Percentiles rank a stretch among this genome's conserved stretches.
These are phyloP conservation scores for Anniella stebbinsi DNA, from an alignment of 2,797 vertebrate genomes.

Conservation along the genomic window DNA sequence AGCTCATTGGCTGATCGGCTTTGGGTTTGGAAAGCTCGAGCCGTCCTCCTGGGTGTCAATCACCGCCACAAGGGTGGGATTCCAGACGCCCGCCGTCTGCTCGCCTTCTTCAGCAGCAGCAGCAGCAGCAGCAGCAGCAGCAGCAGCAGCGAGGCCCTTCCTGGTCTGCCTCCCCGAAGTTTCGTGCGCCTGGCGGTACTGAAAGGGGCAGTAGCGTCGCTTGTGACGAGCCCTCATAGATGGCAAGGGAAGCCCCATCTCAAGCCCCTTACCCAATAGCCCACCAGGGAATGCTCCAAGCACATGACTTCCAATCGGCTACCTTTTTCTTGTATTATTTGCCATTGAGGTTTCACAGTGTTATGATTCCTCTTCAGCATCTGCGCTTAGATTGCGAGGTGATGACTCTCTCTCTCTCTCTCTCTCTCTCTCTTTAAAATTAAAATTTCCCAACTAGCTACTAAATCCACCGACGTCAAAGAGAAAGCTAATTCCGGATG, in stretches of 20 bases:
- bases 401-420: neutral
- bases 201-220: neutral
- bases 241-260: neutral
- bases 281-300: neutral
- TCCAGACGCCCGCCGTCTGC: neutral
- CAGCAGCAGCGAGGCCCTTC: neutral
- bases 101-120: neutral
- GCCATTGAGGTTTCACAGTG: neutral
- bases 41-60: conserved; percentile 45
- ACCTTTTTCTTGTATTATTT: too few relatives aligned
- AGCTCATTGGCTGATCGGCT: conserved; percentile 72
- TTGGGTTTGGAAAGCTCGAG: neutral
- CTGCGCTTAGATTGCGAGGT: neutral
- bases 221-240: too few relatives aligned
- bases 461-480: neutral
- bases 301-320: neutral
- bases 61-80: conserved; percentile 17
- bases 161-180: neutral
- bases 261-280: neutral
- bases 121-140: neutral
- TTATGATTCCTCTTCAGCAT: neutral
- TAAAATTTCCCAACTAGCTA: neutral
- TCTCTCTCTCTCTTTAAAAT: too few relatives aligned
- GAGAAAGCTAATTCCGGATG: neutral
- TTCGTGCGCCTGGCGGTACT: rapidly evolving